Evolutionary conservation across 1,140 invertebrate genomes (phyloP).

Genomic region (Sminthurides bifidus): DNA sequence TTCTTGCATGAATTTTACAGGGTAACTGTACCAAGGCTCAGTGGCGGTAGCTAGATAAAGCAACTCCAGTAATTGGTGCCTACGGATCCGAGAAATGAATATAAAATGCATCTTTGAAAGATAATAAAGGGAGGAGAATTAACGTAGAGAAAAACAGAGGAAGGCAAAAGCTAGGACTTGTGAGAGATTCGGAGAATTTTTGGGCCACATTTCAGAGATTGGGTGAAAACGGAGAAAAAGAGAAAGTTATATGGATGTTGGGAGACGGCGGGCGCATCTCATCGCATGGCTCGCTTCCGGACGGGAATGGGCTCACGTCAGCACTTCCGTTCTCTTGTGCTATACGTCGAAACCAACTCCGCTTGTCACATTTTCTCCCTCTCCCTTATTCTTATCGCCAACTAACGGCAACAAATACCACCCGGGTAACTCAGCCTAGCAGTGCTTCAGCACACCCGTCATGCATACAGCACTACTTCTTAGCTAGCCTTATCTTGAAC

Average conservation of each 20-base stretch:
- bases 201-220: too few relatives aligned
- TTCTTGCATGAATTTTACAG: too few relatives aligned
- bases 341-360: slow-evolving; percentile 11
- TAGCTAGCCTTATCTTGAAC: too few relatives aligned
- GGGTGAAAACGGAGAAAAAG: neutral
- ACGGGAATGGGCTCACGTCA: slow-evolving; percentile 33
- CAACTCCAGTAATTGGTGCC: too few relatives aligned
- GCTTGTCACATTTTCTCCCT: slow-evolving; percentile 6
- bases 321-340: slow-evolving; percentile 27
- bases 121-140: neutral
- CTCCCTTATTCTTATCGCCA: neutral
- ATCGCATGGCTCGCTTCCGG: slow-evolving; percentile 33
- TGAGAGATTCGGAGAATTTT: neutral
- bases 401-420: neutral
- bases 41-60: too few relatives aligned
- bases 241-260: slow-evolving; percentile 8
- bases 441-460: too few relatives aligned
- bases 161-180: neutral
- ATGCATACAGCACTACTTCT: too few relatives aligned
- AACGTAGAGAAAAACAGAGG: slow-evolving; percentile 1
- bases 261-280: slow-evolving; percentile 28
- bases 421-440: too few relatives aligned
- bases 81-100: neutral
- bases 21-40: too few relatives aligned
- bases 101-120: slow-evolving; percentile 1